Percentiles rank a stretch among this genome's conserved stretches.
Conservation (phyloP, 2,113 vertebrate species). For the Pteropus alecto region DNA sequence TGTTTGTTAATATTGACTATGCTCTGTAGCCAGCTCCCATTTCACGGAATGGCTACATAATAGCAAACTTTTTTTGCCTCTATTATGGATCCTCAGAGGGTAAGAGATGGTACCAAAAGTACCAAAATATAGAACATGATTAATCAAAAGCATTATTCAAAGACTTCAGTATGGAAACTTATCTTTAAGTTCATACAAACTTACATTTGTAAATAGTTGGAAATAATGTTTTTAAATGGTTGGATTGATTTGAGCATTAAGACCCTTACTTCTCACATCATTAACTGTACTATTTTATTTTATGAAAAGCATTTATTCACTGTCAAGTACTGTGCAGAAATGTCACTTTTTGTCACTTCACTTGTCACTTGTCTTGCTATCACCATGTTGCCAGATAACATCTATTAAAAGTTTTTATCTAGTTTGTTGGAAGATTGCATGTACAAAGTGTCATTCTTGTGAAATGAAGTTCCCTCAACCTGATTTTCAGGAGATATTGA, state of each 20-base stretch:
- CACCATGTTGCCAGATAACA: background rate
- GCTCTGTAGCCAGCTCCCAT: background rate
- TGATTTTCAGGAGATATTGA: constrained; percentile 5
- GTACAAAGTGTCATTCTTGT: background rate
- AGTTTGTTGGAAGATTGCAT: background rate
- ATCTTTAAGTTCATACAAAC: background rate
- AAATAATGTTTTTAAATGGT: background rate
- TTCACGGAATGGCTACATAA: background rate
- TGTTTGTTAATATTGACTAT: background rate
- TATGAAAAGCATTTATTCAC: background rate
- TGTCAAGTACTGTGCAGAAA: background rate
- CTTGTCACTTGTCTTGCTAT: background rate
- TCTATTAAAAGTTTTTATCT: background rate
- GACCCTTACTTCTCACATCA: background rate
- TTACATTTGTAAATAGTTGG: background rate
- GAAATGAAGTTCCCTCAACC: background rate
- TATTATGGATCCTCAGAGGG: background rate
- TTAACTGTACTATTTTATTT: background rate
- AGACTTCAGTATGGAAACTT: background rate
- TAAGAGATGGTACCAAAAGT: background rate
- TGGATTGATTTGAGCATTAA: background rate
- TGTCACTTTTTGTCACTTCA: background rate
- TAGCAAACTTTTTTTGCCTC: background rate
- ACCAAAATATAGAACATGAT: background rate
- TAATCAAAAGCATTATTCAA: background rate